Conservation (phyloP, 2,113 vertebrate genomes). For the Seriola rivoliana region DNA sequence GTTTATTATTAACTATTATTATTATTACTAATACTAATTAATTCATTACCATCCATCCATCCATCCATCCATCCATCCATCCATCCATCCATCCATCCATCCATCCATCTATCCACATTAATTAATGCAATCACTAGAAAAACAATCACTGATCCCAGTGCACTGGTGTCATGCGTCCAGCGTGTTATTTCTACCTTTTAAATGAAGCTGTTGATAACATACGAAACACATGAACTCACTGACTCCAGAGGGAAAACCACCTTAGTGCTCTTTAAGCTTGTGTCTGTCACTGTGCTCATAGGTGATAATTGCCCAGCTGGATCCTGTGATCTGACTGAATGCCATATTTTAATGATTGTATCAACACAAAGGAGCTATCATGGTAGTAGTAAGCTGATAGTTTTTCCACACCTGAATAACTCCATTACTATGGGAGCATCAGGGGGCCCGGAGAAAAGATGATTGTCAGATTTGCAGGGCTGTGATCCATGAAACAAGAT, state of each 20-base stretch:
- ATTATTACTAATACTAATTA: too few species aligned
- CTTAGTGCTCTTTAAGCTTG: slow-evolving; percentile 1
- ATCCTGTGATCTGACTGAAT: slow-evolving; percentile 32
- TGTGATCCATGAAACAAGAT: slow-evolving; percentile 54
- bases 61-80: too few species aligned
- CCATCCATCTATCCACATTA: background rate
- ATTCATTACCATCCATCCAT: too few species aligned
- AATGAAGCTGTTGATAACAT: background rate
- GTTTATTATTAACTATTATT: too few species aligned
- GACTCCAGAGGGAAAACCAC: background rate
- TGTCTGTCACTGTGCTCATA: background rate
- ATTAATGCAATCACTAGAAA: background rate
- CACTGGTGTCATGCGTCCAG: background rate
- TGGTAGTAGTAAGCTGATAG: slow-evolving; percentile 13
- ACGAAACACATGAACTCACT: background rate
- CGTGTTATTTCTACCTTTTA: background rate
- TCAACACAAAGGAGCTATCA: slow-evolving; percentile 36
- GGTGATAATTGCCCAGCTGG: slow-evolving; percentile 49
- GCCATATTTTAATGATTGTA: slow-evolving; percentile 46
- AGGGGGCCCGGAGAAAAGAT: background rate
- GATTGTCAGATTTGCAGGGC: slow-evolving; percentile 38
- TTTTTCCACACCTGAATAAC: slow-evolving; percentile 50
- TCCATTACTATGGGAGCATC: slow-evolving; percentile 29
- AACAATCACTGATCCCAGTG: background rate
- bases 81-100: too few species aligned